Evolutionary conservation across 1,140 invertebrate genomes (phyloP).

Genomic region (Drosophila leontia): DNA sequence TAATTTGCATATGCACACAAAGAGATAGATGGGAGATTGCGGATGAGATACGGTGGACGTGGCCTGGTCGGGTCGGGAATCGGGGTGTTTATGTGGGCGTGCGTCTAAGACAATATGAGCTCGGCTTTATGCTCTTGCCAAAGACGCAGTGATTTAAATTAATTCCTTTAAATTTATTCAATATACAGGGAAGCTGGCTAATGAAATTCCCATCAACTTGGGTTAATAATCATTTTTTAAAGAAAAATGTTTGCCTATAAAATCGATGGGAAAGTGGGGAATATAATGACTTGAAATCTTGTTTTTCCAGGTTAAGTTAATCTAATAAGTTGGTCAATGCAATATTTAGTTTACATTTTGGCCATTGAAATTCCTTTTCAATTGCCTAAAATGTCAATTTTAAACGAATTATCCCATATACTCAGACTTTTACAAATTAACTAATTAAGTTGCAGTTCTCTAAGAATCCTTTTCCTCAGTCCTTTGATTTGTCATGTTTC

Average conservation of each 20-base stretch:
- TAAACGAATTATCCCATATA: neutral
- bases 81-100: slow-evolving; percentile 5
- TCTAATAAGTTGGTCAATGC: neutral
- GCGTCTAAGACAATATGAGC: slow-evolving; percentile 37
- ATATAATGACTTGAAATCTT: neutral
- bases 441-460: neutral
- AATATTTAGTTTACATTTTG: too few relatives aligned
- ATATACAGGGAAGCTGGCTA: neutral
- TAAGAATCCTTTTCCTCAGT: too few relatives aligned
- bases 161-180: slow-evolving; percentile 35
- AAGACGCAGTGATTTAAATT: slow-evolving; percentile 25
- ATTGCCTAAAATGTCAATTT: neutral
- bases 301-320: neutral
- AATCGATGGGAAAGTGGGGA: neutral
- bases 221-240: neutral
- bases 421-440: neutral
- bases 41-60: slow-evolving; percentile 11
- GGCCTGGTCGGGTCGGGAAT: neutral
- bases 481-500: neutral
- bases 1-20: slow-evolving; percentile 42
- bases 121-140: neutral
- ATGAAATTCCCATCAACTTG: slow-evolving; percentile 3
- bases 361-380: neutral
- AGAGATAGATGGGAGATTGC: slow-evolving; percentile 18
- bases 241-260: neutral